Evolutionary conservation across 2,888 invertebrate species (phyloP).

Genomic region (Rugalucina vietnamica): DNA sequence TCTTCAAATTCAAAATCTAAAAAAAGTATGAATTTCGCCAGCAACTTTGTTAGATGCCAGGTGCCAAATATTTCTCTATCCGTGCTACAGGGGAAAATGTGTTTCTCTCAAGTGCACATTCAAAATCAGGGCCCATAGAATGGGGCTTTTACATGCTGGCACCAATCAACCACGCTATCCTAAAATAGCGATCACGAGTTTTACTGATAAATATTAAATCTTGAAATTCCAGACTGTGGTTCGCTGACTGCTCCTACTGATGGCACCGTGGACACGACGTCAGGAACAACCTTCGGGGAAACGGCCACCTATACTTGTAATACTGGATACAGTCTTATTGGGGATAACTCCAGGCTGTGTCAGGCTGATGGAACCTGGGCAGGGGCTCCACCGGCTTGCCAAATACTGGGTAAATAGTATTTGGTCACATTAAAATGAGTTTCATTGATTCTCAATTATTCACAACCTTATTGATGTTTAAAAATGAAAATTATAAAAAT

Average conservation of each 20-base stretch:
- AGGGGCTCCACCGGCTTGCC: constrained; percentile 23
- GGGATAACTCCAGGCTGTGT: constrained; percentile 12
- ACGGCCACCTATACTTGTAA: constrained; percentile 30
- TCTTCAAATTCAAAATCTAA: not conserved
- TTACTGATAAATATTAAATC: not conserved
- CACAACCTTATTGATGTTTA: not conserved
- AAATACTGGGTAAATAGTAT: constrained; percentile 32
- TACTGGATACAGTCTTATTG: constrained; percentile 30
- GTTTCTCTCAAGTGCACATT: not conserved
- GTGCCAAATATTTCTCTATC: not conserved
- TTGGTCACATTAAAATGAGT: no score
- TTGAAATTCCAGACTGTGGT: constrained; percentile 36
- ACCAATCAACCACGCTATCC: not conserved
- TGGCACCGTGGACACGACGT: constrained; percentile 24
- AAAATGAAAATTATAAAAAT: not conserved
- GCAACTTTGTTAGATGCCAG: not conserved
- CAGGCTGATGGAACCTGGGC: constrained; percentile 29
- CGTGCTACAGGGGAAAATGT: not conserved
- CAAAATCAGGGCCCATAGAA: not conserved
- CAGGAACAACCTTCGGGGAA: not conserved
- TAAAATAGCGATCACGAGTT: not conserved
- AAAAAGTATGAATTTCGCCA: not conserved
- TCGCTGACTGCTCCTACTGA: constrained; percentile 32
- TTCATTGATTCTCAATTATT: not conserved
- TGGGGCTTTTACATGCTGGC: not conserved